phyloP scores from a whole-genome alignment of 2,113 vertebrate genomes.

The Morone saxatilis region DNA sequence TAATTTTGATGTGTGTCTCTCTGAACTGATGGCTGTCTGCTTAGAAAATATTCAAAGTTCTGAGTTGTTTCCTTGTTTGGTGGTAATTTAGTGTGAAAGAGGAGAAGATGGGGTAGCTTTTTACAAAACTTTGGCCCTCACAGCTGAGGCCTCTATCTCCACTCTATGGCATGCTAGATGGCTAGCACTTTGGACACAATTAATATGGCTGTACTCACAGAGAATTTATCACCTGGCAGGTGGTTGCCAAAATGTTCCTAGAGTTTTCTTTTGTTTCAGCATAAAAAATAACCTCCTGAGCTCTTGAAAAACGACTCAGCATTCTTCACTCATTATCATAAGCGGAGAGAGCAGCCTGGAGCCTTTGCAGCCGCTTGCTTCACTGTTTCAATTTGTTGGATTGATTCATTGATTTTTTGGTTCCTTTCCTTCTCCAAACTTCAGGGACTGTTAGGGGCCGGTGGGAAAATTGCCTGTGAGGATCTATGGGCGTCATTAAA shows the following conservation, averaged over 20 bases:
- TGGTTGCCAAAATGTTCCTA: constrained; percentile 16
- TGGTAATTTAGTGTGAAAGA: constrained; percentile 22
- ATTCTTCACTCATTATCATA: constrained; percentile 11
- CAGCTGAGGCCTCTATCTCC: constrained; percentile 20
- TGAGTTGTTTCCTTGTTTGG: not conserved
- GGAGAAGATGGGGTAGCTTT: constrained; percentile 28
- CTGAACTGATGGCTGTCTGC: constrained; percentile 1
- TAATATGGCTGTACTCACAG: constrained; percentile 36
- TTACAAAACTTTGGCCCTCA: constrained; percentile 37
- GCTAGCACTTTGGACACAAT: constrained; percentile 45
- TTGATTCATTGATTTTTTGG: constrained; percentile 63
- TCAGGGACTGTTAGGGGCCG: not conserved
- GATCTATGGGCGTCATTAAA: constrained; percentile 69
- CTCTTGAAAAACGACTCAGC: constrained; percentile 17
- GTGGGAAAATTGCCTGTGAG: constrained; percentile 34
- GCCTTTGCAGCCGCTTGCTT: constrained; percentile 27
- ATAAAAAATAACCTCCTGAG: constrained; percentile 1
- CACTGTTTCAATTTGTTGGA: constrained; percentile 51
- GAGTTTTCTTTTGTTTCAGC: constrained; percentile 14
- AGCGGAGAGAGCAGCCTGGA: constrained; percentile 15
- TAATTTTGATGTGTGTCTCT: constrained; percentile 19
- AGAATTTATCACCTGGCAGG: constrained; percentile 48
- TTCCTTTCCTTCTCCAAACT: constrained; percentile 19
- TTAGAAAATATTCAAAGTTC: constrained; percentile 3
- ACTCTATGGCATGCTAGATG: constrained; percentile 35